Evolutionary conservation across 2,888 invertebrate species (phyloP).

Genomic region (Plagodis pulveraria): DNA sequence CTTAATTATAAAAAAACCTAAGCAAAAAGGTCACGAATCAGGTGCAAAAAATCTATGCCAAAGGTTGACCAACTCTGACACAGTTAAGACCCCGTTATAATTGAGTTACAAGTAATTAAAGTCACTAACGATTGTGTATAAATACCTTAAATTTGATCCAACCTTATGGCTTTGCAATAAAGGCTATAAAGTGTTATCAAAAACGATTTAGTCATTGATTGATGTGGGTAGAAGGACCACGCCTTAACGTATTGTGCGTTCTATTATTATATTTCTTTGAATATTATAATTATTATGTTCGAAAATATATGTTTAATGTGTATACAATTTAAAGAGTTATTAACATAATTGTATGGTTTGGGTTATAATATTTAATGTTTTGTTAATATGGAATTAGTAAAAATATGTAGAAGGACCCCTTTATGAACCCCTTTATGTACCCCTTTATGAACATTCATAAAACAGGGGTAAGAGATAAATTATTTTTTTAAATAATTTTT

Average conservation of each 20-base stretch:
- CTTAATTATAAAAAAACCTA: constrained; percentile 4
- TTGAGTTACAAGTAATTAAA: constrained; percentile 59
- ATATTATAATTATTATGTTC: constrained; percentile 44
- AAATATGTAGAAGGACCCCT: no score
- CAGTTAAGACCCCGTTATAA: constrained; percentile 44
- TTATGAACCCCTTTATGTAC: no score
- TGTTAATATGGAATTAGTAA: no score
- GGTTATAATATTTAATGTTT: neutral
- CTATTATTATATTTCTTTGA: constrained; percentile 33
- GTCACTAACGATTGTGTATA: constrained; percentile 31
- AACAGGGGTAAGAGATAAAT: no score
- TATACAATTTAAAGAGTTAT: constrained; percentile 21
- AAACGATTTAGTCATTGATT: constrained; percentile 40
- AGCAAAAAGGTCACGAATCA: constrained; percentile 18
- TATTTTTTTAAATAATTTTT: no score
- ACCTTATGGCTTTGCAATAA: constrained; percentile 26
- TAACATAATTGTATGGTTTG: constrained; percentile 21
- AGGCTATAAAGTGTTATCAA: constrained; percentile 8
- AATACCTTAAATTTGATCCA: constrained; percentile 12
- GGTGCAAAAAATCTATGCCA: constrained; percentile 20
- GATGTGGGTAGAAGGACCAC: constrained; percentile 41
- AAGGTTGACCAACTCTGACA: constrained; percentile 30
- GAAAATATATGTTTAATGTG: constrained; percentile 21
- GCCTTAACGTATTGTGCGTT: constrained; percentile 37
- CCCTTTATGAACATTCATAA: no score